These are phyloP conservation scores for Glareola pratincola DNA, from an alignment of 2,113 vertebrate species.

Conservation along the genomic window DNA sequence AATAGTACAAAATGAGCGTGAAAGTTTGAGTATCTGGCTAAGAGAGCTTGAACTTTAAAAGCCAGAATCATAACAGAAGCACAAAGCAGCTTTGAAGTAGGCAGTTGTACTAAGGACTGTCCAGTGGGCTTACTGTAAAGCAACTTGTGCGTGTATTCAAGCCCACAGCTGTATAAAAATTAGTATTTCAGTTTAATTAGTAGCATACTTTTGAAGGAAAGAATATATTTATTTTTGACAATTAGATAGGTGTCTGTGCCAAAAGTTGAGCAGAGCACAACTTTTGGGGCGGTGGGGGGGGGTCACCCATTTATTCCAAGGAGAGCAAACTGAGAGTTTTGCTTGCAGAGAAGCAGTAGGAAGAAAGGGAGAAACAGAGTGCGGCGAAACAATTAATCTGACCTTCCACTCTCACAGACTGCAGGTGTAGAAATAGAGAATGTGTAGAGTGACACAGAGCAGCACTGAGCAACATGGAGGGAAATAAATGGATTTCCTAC, in stretches of 20 bases:
- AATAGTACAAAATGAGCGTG: not conserved
- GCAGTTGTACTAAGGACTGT: not conserved
- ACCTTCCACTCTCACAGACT: not conserved
- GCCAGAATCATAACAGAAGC: not conserved
- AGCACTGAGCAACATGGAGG: not conserved
- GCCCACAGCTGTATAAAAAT: not conserved
- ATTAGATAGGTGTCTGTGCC: not conserved
- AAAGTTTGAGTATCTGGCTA: not conserved
- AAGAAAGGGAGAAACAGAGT: not conserved
- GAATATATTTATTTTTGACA: not conserved
- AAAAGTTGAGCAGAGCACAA: not conserved
- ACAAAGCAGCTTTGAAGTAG: not conserved
- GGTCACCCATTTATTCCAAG: not conserved
- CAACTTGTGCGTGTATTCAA: not conserved
- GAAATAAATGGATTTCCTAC: not conserved
- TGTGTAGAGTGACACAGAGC: not conserved
- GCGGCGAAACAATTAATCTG: not conserved
- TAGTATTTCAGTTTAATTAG: not conserved
- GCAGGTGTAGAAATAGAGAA: not conserved
- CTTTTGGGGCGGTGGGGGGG: not conserved
- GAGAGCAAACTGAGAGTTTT: not conserved
- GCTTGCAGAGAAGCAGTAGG: not conserved
- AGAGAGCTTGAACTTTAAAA: not conserved
- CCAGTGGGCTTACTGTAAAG: not conserved
- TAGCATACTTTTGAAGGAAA: not conserved